Evolutionary conservation across 2,797 vertebrate genomes (phyloP).

Genomic region (Echiichthys vipera): DNA sequence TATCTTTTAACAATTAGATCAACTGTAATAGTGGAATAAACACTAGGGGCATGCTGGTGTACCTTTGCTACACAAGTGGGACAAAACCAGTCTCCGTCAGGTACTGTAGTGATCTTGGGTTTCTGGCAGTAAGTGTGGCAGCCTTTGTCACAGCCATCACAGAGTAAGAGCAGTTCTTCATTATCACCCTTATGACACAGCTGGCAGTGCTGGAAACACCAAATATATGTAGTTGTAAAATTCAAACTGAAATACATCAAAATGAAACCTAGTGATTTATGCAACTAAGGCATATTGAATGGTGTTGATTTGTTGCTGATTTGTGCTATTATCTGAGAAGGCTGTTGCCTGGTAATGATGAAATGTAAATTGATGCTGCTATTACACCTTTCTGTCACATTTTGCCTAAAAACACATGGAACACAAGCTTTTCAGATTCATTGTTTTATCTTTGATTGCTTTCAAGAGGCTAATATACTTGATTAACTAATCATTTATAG

Average conservation of each 20-base stretch:
- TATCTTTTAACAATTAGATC: neutral
- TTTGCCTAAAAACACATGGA: neutral
- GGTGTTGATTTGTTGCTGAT: neutral
- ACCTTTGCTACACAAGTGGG: constrained; percentile 95
- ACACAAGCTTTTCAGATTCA: neutral
- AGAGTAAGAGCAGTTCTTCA: constrained; percentile 95
- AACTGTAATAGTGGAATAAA: neutral
- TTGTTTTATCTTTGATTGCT: neutral
- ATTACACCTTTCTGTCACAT: neutral
- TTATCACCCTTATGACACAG: constrained; percentile 96
- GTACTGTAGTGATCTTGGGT: constrained; percentile 94
- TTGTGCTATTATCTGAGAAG: neutral
- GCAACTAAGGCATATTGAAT: neutral
- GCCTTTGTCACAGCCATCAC: constrained; percentile 97
- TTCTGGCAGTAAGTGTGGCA: constrained; percentile 97
- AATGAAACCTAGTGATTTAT: neutral
- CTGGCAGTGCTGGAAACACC: constrained; percentile 91
- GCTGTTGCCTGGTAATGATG: constrained; percentile 2
- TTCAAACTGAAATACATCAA: neutral
- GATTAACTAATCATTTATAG: neutral
- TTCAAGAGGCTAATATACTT: neutral
- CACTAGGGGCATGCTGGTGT: constrained; percentile 25
- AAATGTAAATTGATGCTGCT: neutral
- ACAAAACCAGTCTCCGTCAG: constrained; percentile 97
- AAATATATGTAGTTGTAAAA: constrained; percentile 40